Evolutionary conservation across 1,140 invertebrate genomes (phyloP).

Genomic region (Acyrthosiphon pisum): DNA sequence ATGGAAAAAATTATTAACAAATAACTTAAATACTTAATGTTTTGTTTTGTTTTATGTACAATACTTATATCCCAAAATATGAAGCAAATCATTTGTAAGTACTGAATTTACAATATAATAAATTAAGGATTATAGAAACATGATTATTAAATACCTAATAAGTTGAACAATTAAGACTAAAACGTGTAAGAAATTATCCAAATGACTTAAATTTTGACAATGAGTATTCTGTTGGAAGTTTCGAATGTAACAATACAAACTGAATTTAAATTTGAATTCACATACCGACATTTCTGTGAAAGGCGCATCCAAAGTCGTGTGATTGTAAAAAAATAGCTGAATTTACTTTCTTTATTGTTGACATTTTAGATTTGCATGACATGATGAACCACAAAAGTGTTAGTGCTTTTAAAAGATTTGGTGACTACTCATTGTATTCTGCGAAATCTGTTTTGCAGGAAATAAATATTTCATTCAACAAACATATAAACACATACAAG

Average conservation of each 20-base stretch:
- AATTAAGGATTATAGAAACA: background rate
- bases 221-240: background rate
- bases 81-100: background rate
- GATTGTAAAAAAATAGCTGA: background rate
- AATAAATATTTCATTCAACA: background rate
- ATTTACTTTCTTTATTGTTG: conserved; percentile 5
- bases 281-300: background rate
- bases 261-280: conserved; percentile 17
- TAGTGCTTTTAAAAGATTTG: background rate
- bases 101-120: background rate
- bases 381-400: background rate
- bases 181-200: background rate
- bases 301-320: background rate
- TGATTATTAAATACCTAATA: background rate
- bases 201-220: background rate
- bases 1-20: background rate
- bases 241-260: background rate
- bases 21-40: background rate
- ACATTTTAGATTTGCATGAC: conserved; percentile 6
- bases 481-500: background rate
- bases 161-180: background rate
- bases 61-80: background rate
- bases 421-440: background rate
- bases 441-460: background rate
- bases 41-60: background rate